Evolutionary conservation across 2,797 vertebrate species (phyloP), one percentile per base, ranked within the genome.

Genomic region (Thunnus albacares): DNA sequence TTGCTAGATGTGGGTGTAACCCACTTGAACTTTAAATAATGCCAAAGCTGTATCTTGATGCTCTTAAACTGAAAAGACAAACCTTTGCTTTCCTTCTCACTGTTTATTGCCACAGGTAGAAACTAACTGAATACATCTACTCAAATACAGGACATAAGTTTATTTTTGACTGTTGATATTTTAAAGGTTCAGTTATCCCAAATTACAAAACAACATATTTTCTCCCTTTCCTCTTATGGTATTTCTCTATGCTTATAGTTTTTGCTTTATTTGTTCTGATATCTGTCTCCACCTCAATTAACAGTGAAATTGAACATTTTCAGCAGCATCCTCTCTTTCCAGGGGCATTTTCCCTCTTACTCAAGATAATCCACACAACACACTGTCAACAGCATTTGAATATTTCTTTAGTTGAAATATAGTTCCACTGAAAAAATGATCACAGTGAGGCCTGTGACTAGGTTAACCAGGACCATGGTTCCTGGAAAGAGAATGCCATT

Each of bases 1-100:
- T 57, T 71, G 20, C 22, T 17, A 20, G 18, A 33, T 38, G 20
- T 24, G 47, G 28, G 22, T 75, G 57, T 71, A 68, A 63, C 52
- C 51, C 60, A 2, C 20, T 55, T 33, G 35, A 66, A 63, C 12
- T 26, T 47, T 67, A 20, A 61, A 61, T 51, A 68, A 57, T 66
- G 6, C 3, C 6, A 60, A 60, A 51, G 20, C n/a, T 45, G 9
- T 30, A 17, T 58, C n/a, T 45, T 67, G 26, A 67, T n/a, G 2
- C 14, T 47, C 15, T 11, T 12, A 56, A 14, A 18, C 28, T 64
- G 30, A 49, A 65, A 52, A 66, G 6, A 35, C 4, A 47, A 38
- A 45, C 13, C 3, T 47, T 53, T 60, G 1, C 3, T 63, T 45
- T 49, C 22, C 7, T 58, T 69, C 11, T 60, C 1, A 45, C n/a